These are phyloP conservation scores for Leptopilina clavipes DNA, from an alignment of 1,140 invertebrate species.

Conservation along the genomic window DNA sequence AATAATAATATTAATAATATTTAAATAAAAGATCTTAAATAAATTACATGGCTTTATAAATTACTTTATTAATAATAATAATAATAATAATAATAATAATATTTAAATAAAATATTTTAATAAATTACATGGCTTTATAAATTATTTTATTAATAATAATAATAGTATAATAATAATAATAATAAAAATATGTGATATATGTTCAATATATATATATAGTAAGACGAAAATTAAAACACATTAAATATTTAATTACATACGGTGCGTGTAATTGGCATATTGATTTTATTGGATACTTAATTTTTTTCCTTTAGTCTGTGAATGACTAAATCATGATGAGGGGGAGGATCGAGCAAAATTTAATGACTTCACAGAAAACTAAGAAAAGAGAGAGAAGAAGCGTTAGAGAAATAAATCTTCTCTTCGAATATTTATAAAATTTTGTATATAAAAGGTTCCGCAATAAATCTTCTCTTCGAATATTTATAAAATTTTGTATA, in stretches of 20 bases:
- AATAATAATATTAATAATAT: too few relatives aligned
- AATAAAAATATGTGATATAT: too few relatives aligned
- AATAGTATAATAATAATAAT: too few relatives aligned
- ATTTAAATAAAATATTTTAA: too few relatives aligned
- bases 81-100: too few relatives aligned
- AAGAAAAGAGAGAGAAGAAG: too few relatives aligned
- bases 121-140: too few relatives aligned
- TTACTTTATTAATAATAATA: too few relatives aligned
- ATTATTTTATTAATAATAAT: too few relatives aligned
- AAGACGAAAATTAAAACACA: not conserved
- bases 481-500: not conserved
- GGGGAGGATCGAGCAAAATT: not conserved
- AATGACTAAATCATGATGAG: constrained; percentile 19
- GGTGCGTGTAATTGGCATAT: not conserved
- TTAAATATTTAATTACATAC: not conserved
- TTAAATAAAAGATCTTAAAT: too few relatives aligned
- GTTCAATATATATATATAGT: too few relatives aligned
- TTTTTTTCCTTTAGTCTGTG: not conserved
- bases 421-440: not conserved
- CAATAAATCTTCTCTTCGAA: not conserved
- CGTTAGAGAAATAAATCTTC: not conserved
- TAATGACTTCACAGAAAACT: not conserved
- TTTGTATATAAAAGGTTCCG: not conserved
- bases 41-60: too few relatives aligned
- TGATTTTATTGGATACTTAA: not conserved